Percentiles rank a stretch among this genome's conserved stretches.
These are phyloP conservation scores for Linhomoeus sp. DNA, from an alignment of 2,888 invertebrate species.

Conservation along the genomic window DNA sequence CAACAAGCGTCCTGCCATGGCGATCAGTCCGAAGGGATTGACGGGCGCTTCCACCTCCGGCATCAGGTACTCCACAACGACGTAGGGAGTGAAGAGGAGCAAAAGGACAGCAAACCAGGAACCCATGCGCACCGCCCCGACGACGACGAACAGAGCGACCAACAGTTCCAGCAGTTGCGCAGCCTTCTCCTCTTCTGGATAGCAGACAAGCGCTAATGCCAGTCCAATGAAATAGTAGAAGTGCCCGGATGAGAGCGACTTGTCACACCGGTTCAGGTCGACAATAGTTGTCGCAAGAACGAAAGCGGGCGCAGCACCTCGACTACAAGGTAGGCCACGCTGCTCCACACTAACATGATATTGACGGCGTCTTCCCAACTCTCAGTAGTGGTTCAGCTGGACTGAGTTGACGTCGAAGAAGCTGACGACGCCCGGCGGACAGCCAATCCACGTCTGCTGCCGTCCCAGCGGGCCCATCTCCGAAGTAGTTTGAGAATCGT, in stretches of 20 bases:
- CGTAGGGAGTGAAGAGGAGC: constrained; percentile 14
- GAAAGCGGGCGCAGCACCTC: no score
- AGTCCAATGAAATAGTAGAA: constrained; percentile 15
- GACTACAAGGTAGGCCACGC: no score
- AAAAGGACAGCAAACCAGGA: constrained; percentile 20
- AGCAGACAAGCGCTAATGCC: constrained; percentile 22
- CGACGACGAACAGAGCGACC: constrained; percentile 19
- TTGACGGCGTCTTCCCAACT: no score
- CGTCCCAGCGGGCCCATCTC: no score
- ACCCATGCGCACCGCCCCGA: constrained; percentile 25
- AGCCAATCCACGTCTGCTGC: constrained; percentile 27
- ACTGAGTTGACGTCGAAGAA: constrained; percentile 15
- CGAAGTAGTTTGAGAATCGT: no score
- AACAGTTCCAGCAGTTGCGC: constrained; percentile 16
- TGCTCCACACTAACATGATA: no score
- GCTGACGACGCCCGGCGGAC: constrained; percentile 24
- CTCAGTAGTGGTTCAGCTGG: no score
- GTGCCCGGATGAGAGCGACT: no score
- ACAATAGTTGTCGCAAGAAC: no score
- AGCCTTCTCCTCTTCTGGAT: constrained; percentile 18
- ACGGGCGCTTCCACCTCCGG: constrained; percentile 17
- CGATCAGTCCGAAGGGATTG: constrained; percentile 21
- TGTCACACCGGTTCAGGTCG: no score
- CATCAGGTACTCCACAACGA: constrained; percentile 15
- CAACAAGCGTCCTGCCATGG: constrained; percentile 20